These are phyloP conservation scores for Calypte anna DNA, from an alignment of 2,113 vertebrate species.

Conservation along the genomic window DNA sequence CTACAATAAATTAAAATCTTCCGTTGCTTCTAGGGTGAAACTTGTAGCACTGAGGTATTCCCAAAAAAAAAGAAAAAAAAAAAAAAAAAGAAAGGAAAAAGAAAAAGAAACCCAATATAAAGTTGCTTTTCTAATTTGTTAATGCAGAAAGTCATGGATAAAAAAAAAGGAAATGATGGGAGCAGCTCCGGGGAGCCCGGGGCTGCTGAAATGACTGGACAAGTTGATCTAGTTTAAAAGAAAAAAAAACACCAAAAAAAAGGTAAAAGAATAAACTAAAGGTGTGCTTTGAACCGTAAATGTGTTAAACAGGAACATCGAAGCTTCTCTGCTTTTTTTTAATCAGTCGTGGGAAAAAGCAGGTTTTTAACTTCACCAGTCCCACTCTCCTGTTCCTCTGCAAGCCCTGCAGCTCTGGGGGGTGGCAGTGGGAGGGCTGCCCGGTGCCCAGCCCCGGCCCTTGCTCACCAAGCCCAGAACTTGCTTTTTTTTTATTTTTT, in stretches of 20 bases:
- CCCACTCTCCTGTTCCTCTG: constrained; percentile 72
- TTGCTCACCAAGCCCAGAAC: too few species aligned
- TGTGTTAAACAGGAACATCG: constrained; percentile 77
- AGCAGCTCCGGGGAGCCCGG: constrained; percentile 1
- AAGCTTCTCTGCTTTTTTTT: constrained; percentile 65
- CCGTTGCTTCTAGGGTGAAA: constrained; percentile 87
- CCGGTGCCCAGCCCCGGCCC: constrained; percentile 35
- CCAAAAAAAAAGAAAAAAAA: constrained; percentile 77
- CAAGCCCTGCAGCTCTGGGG: constrained; percentile 79
- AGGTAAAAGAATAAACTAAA: constrained; percentile 3
- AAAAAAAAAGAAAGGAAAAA: constrained; percentile 43
- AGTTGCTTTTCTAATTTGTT: constrained; percentile 85
- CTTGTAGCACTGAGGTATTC: constrained; percentile 98
- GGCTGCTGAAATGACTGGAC: constrained; percentile 86
- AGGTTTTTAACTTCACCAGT: constrained; percentile 61
- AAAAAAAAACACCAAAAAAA: constrained; percentile 42
- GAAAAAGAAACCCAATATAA: constrained; percentile 70
- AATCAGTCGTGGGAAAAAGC: constrained; percentile 79
- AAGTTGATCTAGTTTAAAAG: constrained; percentile 81
- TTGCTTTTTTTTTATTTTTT: too few species aligned
- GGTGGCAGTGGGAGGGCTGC: not conserved
- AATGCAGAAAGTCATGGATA: constrained; percentile 78
- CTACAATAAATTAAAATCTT: constrained; percentile 95
- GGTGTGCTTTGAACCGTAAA: constrained; percentile 90
- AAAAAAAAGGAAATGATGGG: constrained; percentile 66